Conservation (phyloP, 2,888 invertebrate species). For the Eupithecia subumbrata region DNA sequence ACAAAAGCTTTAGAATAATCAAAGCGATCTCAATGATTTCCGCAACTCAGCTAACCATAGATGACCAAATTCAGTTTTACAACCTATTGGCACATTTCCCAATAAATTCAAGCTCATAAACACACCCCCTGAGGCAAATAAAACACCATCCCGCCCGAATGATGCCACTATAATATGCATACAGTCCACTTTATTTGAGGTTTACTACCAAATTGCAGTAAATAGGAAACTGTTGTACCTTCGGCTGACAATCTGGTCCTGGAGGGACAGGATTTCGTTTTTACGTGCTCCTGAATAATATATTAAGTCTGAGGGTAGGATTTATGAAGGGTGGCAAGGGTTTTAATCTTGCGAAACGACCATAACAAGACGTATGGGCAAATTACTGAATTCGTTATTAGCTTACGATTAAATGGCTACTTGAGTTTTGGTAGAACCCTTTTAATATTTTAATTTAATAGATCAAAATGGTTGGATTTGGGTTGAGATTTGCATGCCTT, state of each 20-base stretch:
- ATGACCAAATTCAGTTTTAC: conserved; percentile 67
- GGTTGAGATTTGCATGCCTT: conserved; percentile 55
- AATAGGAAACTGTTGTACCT: conserved; percentile 37
- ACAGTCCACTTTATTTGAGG: conserved; percentile 79
- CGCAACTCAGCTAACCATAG: conserved; percentile 35
- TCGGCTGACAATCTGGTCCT: conserved; percentile 63
- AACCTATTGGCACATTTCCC: conserved; percentile 72
- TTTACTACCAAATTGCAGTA: conserved; percentile 60
- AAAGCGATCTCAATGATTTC: not conserved
- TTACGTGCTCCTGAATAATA: conserved; percentile 79
- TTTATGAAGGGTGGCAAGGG: conserved; percentile 80
- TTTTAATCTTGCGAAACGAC: conserved; percentile 80
- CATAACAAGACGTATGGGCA: conserved; percentile 82
- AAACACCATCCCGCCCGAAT: conserved; percentile 72
- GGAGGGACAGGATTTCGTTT: conserved; percentile 66
- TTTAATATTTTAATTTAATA: conserved; percentile 72
- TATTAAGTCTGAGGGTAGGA: conserved; percentile 73
- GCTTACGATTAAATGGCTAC: conserved; percentile 73
- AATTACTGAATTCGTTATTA: conserved; percentile 81
- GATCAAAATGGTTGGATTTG: conserved; percentile 59
- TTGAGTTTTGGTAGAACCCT: conserved; percentile 68
- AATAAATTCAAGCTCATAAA: conserved; percentile 73
- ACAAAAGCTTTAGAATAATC: not conserved
- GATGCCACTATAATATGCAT: conserved; percentile 83
- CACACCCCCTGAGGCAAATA: conserved; percentile 69